Conservation (phyloP, 2,113 vertebrate species). For the Nematolebias whitei region DNA sequence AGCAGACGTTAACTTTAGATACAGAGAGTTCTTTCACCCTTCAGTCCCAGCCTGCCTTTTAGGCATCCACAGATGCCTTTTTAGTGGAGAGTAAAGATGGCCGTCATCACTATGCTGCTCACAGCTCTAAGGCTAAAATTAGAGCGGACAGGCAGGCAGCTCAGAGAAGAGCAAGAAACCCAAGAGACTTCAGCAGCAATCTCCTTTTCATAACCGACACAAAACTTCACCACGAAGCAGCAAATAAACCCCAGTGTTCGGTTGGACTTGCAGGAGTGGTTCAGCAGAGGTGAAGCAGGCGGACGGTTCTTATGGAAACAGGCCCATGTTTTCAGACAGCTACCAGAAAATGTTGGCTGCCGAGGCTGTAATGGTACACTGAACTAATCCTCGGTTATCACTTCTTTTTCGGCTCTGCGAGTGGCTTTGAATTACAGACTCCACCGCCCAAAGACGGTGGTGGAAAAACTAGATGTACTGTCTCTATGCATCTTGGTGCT, state of each 20-base stretch:
- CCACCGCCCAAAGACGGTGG: constrained; percentile 32
- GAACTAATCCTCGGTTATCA: constrained; percentile 61
- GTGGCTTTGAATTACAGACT: constrained; percentile 58
- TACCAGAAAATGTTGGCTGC: constrained; percentile 29
- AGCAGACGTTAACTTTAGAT: constrained; percentile 6
- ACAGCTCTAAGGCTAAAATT: constrained; percentile 79
- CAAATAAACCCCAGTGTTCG: neutral
- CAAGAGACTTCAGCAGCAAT: constrained; percentile 52
- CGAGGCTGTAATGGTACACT: constrained; percentile 64
- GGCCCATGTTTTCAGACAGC: constrained; percentile 48
- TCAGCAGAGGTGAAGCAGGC: constrained; percentile 45
- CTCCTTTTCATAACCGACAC: constrained; percentile 19
- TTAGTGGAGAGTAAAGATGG: constrained; percentile 76
- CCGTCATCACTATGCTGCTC: constrained; percentile 79
- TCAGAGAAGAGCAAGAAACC: constrained; percentile 62
- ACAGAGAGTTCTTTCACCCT: constrained; percentile 30
- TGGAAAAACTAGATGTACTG: neutral
- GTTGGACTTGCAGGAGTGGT: constrained; percentile 10
- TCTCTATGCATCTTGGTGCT: neutral
- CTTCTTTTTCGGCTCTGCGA: constrained; percentile 37
- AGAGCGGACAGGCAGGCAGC: constrained; percentile 62
- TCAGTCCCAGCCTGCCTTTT: constrained; percentile 42
- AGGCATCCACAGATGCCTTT: constrained; percentile 65
- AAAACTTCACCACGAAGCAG: constrained; percentile 36
- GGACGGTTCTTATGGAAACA: constrained; percentile 71